Base-by-base conservation (phyloP, 2,888 invertebrate genomes). In the Blomia tropicalis region DNA sequence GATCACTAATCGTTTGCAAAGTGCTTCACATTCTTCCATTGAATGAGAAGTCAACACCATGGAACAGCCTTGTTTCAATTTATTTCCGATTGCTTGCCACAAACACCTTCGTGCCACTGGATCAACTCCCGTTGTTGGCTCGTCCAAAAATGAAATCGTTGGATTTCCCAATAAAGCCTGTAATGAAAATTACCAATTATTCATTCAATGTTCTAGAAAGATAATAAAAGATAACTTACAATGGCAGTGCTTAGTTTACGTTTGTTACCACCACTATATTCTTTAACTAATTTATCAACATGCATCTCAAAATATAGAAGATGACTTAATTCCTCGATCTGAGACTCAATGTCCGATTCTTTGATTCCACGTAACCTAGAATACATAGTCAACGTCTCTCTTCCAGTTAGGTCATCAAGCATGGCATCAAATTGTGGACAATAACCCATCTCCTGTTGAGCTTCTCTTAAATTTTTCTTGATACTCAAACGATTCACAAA, bases 341-440 rank as follows among this genome's bases (percentile, higher is more conserved):
- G 66, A 17, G 58, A 43, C 5, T 30, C 22, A 59, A 66, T 58
- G 7, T 56, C 29, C 1, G 0, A 7, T 23, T 65, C 64, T 47
- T 63, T 25, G 3, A 68, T 58, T 22, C 68, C 68, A 58, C 68
- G 41, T 19, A 68, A 56, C n/a, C 63, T 32, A 47, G 60, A 66
- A 65, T 67, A 68, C 11, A 68, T 59, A 4, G 4, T 27, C 25
- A 68, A 43, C 56, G 63, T 67, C 62, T 68, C 68, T 32, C 64
- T 32, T 17, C 66, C 68, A 11, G 68, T 66, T 29, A 69, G 51
- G 36, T 62, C 62, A 62, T 79, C 80, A 69, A 89, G 83, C 51
- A 90, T 74, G 0, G 86, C 86, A 75, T 85, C 83, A 72, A 83
- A 83, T 76, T 92, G 92, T 0, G 92, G 91, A 73, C 92, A 92